A percentile compares a stretch with the other conserved stretches of the same genome.
Conservation (phyloP, 2,888 invertebrate species). For the Dryobota labecula region DNA sequence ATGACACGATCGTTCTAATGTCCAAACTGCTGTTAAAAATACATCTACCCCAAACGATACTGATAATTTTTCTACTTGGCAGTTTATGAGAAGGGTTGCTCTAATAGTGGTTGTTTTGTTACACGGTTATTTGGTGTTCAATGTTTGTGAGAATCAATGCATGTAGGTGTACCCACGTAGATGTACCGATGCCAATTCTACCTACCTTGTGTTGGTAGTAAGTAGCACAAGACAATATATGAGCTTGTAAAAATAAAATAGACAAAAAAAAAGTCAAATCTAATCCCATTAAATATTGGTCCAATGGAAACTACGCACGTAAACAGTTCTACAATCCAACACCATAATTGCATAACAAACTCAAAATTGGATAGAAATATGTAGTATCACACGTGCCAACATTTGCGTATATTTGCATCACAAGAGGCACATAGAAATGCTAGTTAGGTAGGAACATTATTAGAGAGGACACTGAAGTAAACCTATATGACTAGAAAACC, state of each 20-base stretch:
- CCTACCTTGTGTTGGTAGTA: no score
- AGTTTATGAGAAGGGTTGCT: not conserved
- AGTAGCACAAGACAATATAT: not conserved
- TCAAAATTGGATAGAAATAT: constrained; percentile 6
- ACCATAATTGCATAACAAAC: constrained; percentile 7
- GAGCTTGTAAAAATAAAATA: no score
- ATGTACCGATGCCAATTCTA: not conserved
- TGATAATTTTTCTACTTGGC: not conserved
- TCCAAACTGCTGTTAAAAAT: not conserved
- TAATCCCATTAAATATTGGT: not conserved
- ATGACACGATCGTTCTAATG: not conserved
- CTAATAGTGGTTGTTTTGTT: not conserved
- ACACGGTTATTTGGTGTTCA: not conserved
- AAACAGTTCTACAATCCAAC: not conserved
- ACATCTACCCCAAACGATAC: not conserved
- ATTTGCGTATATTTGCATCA: constrained; percentile 38
- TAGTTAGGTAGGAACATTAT: constrained; percentile 18
- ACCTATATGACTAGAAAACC: not conserved
- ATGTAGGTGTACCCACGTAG: not conserved
- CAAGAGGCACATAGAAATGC: constrained; percentile 5
- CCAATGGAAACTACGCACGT: not conserved
- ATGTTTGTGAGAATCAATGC: not conserved
- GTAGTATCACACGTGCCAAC: constrained; percentile 5
- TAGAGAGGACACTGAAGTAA: not conserved
- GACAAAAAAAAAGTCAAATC: no score